Base-by-base conservation (phyloP, 2,888 invertebrate species). In the Pegoplata infirma region DNA sequence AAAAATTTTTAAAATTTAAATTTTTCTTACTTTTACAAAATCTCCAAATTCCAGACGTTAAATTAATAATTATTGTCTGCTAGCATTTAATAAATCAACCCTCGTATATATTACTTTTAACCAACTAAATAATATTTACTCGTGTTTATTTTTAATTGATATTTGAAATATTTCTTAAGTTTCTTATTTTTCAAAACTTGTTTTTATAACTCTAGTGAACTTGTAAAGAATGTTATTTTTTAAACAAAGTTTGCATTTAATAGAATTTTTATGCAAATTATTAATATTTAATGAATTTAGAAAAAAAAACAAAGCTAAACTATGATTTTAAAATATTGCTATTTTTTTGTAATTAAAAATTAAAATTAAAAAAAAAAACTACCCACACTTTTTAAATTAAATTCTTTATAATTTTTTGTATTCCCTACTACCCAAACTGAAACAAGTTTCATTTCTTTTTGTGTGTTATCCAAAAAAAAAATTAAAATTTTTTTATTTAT, bases 261-360 rank as follows among this genome's bases (percentile, higher is more conserved):
- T 64, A 59, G 19, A 58, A 64, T 64, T 76, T 69, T 64, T 76
- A 76, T 76, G 76, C 56, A 64, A 69, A 69, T 40, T 40, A 0
- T 40, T 12, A 40, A 58, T 19, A 19, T 28, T 47, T 21, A 17
- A 56, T 12, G 19, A 32, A 10, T 19, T 19, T n/a, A 63, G 32
- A 58, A 1, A n/a, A 3, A 14, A 12, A 58, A 16, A n/a, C 10
- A 32, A 12, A 32, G 12, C 10, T 32, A 3, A 10, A 10, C 12
- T 32, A 2, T 7, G 12, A 17, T 17, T 8, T 17, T 51, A 17
- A 40, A 58, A 28, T 19, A 46, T 47, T 21, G 25, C 17, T 55
- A 46, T 55, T 56, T 21, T 55, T 19, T n/a, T n/a, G n/a, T n/a
- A 46, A 46, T 44, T 25, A 44, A 55, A 44, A n/a, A 58, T n/a